Evolutionary conservation across 2,113 vertebrate species (phyloP).

Genomic region (Melanerpes formicivorus): DNA sequence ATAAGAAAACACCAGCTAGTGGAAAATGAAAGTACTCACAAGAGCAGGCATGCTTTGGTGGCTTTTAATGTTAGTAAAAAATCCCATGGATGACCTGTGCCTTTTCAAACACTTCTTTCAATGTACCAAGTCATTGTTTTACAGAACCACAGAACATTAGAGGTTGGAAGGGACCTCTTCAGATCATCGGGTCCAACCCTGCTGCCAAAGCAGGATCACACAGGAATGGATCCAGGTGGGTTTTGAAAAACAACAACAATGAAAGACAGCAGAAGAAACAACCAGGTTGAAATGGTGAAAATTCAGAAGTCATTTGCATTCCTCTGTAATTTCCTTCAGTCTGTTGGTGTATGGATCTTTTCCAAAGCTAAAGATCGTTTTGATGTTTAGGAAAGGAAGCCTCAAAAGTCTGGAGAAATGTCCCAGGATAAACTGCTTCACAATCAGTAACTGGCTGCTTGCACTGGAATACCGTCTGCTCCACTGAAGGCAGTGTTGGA

Average conservation of each 20-base stretch:
- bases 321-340: neutral
- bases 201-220: no score
- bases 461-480: neutral
- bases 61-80: neutral
- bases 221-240: no score
- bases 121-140: neutral
- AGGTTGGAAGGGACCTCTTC: no score
- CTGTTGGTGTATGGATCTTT: neutral
- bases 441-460: neutral
- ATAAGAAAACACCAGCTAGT: neutral
- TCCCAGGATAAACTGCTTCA: neutral
- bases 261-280: neutral
- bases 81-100: neutral
- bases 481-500: neutral
- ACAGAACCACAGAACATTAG: no score
- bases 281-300: neutral
- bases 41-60: neutral
- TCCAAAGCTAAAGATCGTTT: neutral
- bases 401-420: slow-evolving; percentile 6
- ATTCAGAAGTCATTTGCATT: neutral
- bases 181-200: no score
- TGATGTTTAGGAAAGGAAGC: slow-evolving; percentile 1
- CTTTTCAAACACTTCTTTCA: neutral
- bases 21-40: neutral
- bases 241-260: no score